A percentile compares a stretch with the other conserved stretches of the same genome.
phyloP scores from a whole-genome alignment of 2,888 invertebrate genomes.

The Agriotes lineatus region DNA sequence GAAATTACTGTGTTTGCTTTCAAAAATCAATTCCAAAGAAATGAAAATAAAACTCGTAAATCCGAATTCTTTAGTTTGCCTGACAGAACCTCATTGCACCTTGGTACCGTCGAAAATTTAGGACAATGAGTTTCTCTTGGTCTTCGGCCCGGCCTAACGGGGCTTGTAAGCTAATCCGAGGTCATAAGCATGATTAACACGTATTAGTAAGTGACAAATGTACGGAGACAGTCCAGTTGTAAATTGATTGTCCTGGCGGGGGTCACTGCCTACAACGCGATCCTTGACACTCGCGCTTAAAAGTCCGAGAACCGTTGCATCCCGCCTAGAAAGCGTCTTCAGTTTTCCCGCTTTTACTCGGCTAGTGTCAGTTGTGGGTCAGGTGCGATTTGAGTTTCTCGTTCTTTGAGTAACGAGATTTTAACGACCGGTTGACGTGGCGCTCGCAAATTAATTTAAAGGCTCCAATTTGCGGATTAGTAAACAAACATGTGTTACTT shows the following conservation, averaged over 20 bases:
- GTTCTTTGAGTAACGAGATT: constrained; percentile 14
- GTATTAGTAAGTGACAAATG: constrained; percentile 17
- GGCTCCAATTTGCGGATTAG: constrained; percentile 9
- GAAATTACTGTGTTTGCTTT: too few relatives aligned
- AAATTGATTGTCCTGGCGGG: constrained; percentile 22
- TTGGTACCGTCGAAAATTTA: too few relatives aligned
- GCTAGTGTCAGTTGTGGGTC: constrained; percentile 5
- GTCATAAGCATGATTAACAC: constrained; percentile 11
- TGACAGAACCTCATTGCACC: too few relatives aligned
- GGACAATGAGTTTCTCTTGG: too few relatives aligned
- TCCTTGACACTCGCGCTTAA: not conserved
- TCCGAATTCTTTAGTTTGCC: too few relatives aligned
- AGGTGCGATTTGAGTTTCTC: not conserved
- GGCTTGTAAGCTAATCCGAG: not conserved
- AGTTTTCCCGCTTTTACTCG: constrained; percentile 4
- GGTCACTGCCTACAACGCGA: constrained; percentile 22
- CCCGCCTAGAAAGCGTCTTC: constrained; percentile 4
- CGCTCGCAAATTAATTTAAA: constrained; percentile 16
- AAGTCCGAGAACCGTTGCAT: constrained; percentile 2
- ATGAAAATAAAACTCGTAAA: too few relatives aligned
- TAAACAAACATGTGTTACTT: constrained; percentile 8
- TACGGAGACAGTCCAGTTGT: constrained; percentile 12
- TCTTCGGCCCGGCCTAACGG: not conserved
- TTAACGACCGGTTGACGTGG: constrained; percentile 17
- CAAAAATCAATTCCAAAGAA: too few relatives aligned